Conservation (phyloP, 2,797 vertebrate species). For the Danionella dracula region DNA sequence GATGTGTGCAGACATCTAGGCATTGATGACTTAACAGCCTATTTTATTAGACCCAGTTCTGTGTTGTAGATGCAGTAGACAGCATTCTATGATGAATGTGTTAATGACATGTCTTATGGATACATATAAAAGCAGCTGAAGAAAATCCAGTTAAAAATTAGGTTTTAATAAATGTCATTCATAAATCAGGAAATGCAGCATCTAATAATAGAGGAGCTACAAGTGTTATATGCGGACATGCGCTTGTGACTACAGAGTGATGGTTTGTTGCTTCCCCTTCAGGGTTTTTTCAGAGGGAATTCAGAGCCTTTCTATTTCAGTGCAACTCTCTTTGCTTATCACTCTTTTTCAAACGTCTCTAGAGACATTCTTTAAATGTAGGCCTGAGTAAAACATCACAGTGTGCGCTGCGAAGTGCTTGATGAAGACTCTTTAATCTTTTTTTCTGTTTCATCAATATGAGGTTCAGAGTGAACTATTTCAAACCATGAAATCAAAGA, state of each 20-base stretch:
- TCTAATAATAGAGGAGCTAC: neutral
- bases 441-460: constrained; percentile 36
- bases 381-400: too few relatives aligned
- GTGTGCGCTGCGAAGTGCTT: constrained; percentile 18
- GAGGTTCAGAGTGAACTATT: constrained; percentile 41
- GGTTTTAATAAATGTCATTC: too few relatives aligned
- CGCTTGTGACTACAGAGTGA: neutral
- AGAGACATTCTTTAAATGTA: constrained; percentile 39
- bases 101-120: too few relatives aligned
- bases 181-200: neutral
- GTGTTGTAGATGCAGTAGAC: too few relatives aligned
- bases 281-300: constrained; percentile 8
- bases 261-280: neutral
- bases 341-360: neutral
- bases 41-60: too few relatives aligned
- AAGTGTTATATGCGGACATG: neutral
- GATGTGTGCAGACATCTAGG: too few relatives aligned
- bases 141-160: too few relatives aligned
- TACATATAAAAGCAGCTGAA: too few relatives aligned
- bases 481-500: constrained; percentile 27
- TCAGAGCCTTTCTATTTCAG: neutral
- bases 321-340: neutral
- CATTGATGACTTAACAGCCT: too few relatives aligned
- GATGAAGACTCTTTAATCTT: constrained; percentile 45
- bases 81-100: too few relatives aligned